Conservation (phyloP, 2,888 invertebrate species). For the Spicauda simplicius region DNA sequence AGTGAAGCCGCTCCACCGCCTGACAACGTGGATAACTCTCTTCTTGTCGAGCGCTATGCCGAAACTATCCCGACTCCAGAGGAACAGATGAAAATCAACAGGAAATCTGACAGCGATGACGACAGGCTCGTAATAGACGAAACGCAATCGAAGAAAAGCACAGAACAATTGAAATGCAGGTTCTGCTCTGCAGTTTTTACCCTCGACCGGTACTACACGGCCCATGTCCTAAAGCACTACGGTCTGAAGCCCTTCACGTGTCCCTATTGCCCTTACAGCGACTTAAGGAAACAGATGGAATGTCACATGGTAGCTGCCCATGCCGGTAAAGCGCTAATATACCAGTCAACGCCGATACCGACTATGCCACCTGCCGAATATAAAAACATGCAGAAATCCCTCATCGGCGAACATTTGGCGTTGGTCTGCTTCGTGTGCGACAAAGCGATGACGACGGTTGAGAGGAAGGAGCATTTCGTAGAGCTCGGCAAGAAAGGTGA, state of each 20-base stretch:
- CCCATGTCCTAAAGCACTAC: constrained; percentile 78
- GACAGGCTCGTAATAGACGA: constrained; percentile 63
- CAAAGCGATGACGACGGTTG: constrained; percentile 48
- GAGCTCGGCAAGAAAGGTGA: constrained; percentile 62
- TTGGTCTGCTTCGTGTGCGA: constrained; percentile 66
- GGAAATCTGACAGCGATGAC: constrained; percentile 52
- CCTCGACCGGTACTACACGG: constrained; percentile 51
- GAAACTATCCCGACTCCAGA: constrained; percentile 60
- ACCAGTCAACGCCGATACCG: constrained; percentile 47
- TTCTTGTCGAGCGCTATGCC: constrained; percentile 70
- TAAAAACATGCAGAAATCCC: background rate
- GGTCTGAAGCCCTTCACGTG: constrained; percentile 73
- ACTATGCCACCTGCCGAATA: constrained; percentile 38
- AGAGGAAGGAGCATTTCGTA: constrained; percentile 54
- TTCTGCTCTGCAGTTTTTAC: constrained; percentile 56
- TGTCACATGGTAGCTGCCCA: constrained; percentile 64
- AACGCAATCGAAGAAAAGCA: constrained; percentile 36
- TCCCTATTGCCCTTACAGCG: constrained; percentile 62
- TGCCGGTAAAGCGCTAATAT: constrained; percentile 42
- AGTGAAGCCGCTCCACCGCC: constrained; percentile 1
- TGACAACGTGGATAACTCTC: constrained; percentile 49
- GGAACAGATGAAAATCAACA: constrained; percentile 40
- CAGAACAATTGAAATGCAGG: constrained; percentile 51
- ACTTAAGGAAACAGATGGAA: constrained; percentile 53
- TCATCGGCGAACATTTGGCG: constrained; percentile 26